Percentiles rank a stretch among this genome's conserved stretches.
phyloP scores from a whole-genome alignment of 2,888 invertebrate genomes.

The Drosophila melanosoma region DNA sequence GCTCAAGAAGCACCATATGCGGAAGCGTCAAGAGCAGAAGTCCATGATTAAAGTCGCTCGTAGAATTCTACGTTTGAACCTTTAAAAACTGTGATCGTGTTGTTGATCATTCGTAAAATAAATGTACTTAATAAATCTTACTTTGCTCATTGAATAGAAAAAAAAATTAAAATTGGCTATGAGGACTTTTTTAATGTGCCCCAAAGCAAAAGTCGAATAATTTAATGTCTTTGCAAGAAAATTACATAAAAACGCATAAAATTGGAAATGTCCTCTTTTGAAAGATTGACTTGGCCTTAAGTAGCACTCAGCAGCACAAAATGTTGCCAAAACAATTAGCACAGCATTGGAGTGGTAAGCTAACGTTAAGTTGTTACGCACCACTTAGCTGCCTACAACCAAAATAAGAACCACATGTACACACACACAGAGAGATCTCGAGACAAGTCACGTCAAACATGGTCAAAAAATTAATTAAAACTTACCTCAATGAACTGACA shows the following conservation, averaged over 20 bases:
- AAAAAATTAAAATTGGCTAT: background rate
- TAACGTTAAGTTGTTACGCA: slow-evolving; percentile 25
- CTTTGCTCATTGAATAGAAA: background rate
- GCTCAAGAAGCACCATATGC: slow-evolving; percentile 32
- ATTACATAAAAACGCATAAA: background rate
- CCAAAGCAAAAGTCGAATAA: background rate
- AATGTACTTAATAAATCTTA: background rate
- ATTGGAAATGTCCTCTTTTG: background rate
- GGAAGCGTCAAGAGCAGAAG: slow-evolving; percentile 4
- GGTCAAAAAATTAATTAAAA: slow-evolving; percentile 74
- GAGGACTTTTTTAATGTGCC: background rate
- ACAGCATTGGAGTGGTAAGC: slow-evolving; percentile 44
- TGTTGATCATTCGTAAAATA: background rate
- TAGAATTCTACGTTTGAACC: slow-evolving; percentile 11
- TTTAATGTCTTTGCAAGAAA: slow-evolving; percentile 1
- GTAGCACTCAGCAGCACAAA: slow-evolving; percentile 11
- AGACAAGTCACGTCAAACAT: slow-evolving; percentile 21
- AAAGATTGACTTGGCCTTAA: slow-evolving; percentile 19
- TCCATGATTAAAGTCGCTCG: background rate
- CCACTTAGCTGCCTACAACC: slow-evolving; percentile 36
- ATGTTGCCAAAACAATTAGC: slow-evolving; percentile 53
- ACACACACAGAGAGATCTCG: slow-evolving; percentile 1
- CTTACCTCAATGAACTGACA: slow-evolving; percentile 76
- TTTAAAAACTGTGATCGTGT: background rate
- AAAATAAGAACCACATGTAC: background rate